These are phyloP conservation scores for Austrolebias charrua DNA, from an alignment of 2,797 vertebrate species.

Conservation along the genomic window DNA sequence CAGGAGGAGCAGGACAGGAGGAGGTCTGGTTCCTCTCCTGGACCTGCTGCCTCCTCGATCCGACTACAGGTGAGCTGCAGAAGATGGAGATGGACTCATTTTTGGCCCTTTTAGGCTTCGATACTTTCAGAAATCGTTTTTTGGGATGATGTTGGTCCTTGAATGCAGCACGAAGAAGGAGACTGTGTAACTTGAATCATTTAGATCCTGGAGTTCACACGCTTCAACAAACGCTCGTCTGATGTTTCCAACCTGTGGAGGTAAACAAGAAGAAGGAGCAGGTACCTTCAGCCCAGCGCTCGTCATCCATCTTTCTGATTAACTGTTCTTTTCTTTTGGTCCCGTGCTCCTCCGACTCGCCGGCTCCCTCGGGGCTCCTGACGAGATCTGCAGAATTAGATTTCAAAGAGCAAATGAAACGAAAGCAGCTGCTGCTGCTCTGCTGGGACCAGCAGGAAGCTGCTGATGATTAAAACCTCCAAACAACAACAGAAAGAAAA, in stretches of 20 bases:
- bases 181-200: too few species aligned
- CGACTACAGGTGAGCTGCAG: too few species aligned
- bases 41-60: too few species aligned
- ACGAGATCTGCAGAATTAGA: slow-evolving; percentile 56
- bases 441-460: slow-evolving; percentile 43
- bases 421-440: slow-evolving; percentile 52
- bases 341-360: slow-evolving; percentile 14
- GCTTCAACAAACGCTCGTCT: background rate
- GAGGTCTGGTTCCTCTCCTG: too few species aligned
- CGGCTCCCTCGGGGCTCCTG: slow-evolving; percentile 32
- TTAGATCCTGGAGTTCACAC: too few species aligned
- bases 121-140: too few species aligned
- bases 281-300: background rate
- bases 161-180: too few species aligned
- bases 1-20: too few species aligned
- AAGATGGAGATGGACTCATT: too few species aligned
- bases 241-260: background rate
- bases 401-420: slow-evolving; percentile 63
- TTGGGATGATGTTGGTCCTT: too few species aligned
- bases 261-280: background rate
- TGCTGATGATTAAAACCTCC: slow-evolving; percentile 13
- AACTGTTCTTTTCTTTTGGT: background rate
- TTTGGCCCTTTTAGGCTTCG: too few species aligned
- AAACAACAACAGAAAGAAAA: background rate
- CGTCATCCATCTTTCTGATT: background rate